A percentile compares a stretch with the other conserved stretches of the same genome.
Evolutionary conservation across 2,797 vertebrate genomes (phyloP).

Genomic region (Nyctibius grandis): DNA sequence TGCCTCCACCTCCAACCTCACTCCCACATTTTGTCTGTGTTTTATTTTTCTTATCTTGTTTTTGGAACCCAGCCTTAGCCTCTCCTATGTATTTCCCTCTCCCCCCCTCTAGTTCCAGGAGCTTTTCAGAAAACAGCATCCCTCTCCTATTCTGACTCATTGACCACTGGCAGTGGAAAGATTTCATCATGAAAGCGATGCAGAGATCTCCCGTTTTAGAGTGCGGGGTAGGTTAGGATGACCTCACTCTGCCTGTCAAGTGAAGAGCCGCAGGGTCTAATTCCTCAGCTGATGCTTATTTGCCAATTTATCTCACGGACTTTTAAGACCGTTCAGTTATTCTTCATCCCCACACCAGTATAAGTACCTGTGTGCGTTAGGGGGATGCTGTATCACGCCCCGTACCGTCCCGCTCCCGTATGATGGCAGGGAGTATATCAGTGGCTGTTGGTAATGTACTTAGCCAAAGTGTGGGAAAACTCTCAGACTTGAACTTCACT

Average conservation of each 20-base stretch:
- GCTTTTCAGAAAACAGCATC: conserved; percentile 8
- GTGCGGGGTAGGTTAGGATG: not conserved
- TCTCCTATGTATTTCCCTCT: not conserved
- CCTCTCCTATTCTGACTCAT: conserved; percentile 10
- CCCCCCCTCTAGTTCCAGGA: not conserved
- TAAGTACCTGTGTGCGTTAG: not conserved
- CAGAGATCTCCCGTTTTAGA: not conserved
- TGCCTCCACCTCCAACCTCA: not conserved
- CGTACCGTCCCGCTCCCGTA: not conserved
- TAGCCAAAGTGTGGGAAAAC: conserved; percentile 54
- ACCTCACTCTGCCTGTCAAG: not conserved
- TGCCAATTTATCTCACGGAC: not conserved
- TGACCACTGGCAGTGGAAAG: not conserved
- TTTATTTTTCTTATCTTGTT: conserved; percentile 24
- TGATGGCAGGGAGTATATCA: not conserved
- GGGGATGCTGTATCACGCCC: not conserved
- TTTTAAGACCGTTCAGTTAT: not conserved
- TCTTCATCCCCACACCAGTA: not conserved
- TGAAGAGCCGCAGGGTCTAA: not conserved
- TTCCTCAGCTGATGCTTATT: not conserved
- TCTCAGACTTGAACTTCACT: conserved; percentile 29
- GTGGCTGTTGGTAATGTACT: conserved; percentile 32
- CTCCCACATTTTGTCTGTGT: not conserved
- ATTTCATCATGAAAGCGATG: not conserved
- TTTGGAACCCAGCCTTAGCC: not conserved